Evolutionary conservation across 1,140 invertebrate species (phyloP).

Genomic region (Ceratina japonica): DNA sequence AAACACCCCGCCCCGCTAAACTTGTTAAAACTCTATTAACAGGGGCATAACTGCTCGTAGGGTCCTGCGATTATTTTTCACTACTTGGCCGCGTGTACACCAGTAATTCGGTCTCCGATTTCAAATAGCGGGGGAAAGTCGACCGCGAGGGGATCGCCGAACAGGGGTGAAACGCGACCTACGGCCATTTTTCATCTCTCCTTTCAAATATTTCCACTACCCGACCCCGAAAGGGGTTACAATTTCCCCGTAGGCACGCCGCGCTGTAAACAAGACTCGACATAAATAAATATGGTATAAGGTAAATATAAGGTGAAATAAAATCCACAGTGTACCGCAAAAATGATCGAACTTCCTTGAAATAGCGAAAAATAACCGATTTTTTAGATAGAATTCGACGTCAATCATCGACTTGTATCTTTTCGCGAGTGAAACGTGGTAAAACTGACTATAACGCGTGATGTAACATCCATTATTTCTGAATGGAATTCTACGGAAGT

Average conservation of each 20-base stretch:
- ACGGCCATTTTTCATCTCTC: constrained; percentile 6
- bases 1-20: neutral
- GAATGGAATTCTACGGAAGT: no score
- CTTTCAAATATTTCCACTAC: constrained; percentile 17
- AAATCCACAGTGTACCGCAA: neutral
- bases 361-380: no score
- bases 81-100: neutral
- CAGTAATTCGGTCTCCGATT: neutral
- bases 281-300: no score
- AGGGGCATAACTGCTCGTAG: neutral
- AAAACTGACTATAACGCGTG: no score
- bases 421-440: no score
- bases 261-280: constrained; percentile 7
- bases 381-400: no score
- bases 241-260: neutral
- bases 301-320: no score
- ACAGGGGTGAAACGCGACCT: neutral
- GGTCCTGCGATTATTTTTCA: neutral
- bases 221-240: neutral
- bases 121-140: neutral
- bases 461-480: no score
- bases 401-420: no score
- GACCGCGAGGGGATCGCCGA: neutral
- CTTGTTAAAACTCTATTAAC: neutral
- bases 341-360: no score